Percentiles rank a stretch among this genome's conserved stretches.
Conservation (phyloP, 2,113 vertebrate genomes). For the Serinus canaria region DNA sequence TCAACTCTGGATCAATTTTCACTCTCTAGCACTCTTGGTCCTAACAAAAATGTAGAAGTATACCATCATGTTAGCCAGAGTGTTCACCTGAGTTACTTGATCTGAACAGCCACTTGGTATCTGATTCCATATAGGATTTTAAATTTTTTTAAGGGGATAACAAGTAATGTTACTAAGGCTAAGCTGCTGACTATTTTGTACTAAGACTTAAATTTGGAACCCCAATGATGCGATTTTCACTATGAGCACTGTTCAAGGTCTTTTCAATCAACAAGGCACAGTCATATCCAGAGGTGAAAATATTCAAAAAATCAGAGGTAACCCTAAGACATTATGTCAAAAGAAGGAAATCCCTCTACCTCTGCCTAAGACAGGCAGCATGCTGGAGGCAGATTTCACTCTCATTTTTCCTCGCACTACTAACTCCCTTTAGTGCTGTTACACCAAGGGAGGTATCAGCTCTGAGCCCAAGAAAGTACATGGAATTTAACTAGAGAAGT, state of each 20-base stretch:
- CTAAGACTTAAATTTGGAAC: neutral
- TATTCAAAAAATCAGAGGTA: neutral
- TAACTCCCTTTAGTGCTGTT: neutral
- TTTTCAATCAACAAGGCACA: neutral
- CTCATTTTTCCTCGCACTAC: neutral
- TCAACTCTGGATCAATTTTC: neutral
- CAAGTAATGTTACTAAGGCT: neutral
- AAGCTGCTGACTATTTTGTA: neutral
- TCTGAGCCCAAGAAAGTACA: neutral
- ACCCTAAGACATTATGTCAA: neutral
- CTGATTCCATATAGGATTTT: neutral
- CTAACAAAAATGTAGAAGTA: neutral
- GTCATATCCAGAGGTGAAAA: neutral
- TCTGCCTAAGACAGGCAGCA: neutral
- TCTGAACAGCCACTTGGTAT: neutral
- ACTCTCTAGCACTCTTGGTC: neutral
- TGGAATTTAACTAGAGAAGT: neutral
- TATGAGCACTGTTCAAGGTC: no score
- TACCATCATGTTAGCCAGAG: neutral
- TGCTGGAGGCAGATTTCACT: neutral
- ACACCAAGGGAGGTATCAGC: neutral
- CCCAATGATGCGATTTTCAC: neutral
- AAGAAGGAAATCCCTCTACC: neutral
- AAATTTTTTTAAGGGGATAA: neutral
- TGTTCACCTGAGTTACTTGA: neutral